These are phyloP conservation scores for Ruditapes philippinarum DNA, from an alignment of 1,140 invertebrate species.

Conservation along the genomic window DNA sequence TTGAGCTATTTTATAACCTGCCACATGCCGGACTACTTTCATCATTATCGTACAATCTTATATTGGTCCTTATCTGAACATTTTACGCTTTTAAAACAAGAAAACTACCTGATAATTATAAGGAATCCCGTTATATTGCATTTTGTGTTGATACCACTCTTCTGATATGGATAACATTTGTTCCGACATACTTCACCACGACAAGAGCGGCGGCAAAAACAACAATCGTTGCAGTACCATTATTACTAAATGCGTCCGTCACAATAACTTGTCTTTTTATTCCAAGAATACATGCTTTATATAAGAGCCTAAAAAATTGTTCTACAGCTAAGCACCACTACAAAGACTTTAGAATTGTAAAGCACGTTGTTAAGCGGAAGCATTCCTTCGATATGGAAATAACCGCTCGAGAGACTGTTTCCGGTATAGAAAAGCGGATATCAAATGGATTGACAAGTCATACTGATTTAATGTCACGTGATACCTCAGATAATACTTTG, in stretches of 20 bases:
- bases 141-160: constrained; percentile 82
- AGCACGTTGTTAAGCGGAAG: constrained; percentile 57
- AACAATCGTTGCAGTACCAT: constrained; percentile 71
- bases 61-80: constrained; percentile 95
- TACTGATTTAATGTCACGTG: constrained; percentile 1
- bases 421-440: neutral
- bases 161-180: constrained; percentile 81
- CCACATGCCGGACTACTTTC: constrained; percentile 71
- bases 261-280: constrained; percentile 78
- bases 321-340: constrained; percentile 17
- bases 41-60: constrained; percentile 93
- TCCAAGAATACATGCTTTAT: constrained; percentile 76
- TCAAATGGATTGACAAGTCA: constrained; percentile 4
- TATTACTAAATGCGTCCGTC: constrained; percentile 77
- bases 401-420: neutral
- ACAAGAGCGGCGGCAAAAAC: constrained; percentile 68
- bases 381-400: constrained; percentile 28
- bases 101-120: constrained; percentile 83
- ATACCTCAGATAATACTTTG: neutral
- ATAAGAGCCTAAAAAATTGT: constrained; percentile 12
- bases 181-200: constrained; percentile 80
- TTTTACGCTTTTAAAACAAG: constrained; percentile 93
- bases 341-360: constrained; percentile 64
- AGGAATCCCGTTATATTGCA: constrained; percentile 82
- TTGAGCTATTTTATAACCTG: constrained; percentile 76